A percentile compares a stretch with the other conserved stretches of the same genome.
Evolutionary conservation across 1,140 invertebrate species (phyloP).

Genomic region (Brachionus koreanus): DNA sequence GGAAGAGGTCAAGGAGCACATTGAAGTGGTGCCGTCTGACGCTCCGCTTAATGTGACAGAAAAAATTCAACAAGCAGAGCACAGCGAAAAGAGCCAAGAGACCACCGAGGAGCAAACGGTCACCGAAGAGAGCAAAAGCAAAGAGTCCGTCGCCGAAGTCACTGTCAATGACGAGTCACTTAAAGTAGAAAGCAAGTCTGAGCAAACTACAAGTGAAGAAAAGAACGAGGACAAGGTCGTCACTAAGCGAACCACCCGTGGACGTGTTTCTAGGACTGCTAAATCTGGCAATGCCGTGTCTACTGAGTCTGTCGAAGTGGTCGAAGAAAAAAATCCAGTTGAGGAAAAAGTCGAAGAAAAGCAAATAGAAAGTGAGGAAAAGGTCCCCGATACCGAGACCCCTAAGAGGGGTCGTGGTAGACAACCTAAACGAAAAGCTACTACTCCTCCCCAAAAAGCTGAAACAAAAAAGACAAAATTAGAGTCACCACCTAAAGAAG

Average conservation of each 20-base stretch:
- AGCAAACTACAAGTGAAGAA: neutral
- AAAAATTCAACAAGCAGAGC: neutral
- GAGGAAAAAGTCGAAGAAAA: conserved; percentile 16
- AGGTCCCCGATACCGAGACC: neutral
- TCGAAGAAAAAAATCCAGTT: conserved; percentile 21
- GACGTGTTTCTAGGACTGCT: neutral
- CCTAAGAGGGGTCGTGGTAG: neutral
- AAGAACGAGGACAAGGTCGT: neutral
- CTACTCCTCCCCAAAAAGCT: conserved; percentile 35
- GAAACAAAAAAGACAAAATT: conserved; percentile 45
- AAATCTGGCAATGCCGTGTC: neutral
- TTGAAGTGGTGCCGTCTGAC: neutral
- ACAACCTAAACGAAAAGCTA: neutral
- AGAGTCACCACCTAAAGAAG: conserved; percentile 25
- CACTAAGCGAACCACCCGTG: neutral
- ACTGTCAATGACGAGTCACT: neutral
- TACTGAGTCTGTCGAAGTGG: neutral
- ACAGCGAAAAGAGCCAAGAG: neutral
- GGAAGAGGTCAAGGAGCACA: neutral
- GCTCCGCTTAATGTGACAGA: neutral
- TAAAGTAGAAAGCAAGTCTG: neutral
- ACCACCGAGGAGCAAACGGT: neutral
- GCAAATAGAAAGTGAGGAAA: neutral
- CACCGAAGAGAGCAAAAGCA: neutral
- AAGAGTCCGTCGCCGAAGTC: neutral